phyloP scores from a whole-genome alignment of 2,113 vertebrate genomes.

The Macaca fascicularis region DNA sequence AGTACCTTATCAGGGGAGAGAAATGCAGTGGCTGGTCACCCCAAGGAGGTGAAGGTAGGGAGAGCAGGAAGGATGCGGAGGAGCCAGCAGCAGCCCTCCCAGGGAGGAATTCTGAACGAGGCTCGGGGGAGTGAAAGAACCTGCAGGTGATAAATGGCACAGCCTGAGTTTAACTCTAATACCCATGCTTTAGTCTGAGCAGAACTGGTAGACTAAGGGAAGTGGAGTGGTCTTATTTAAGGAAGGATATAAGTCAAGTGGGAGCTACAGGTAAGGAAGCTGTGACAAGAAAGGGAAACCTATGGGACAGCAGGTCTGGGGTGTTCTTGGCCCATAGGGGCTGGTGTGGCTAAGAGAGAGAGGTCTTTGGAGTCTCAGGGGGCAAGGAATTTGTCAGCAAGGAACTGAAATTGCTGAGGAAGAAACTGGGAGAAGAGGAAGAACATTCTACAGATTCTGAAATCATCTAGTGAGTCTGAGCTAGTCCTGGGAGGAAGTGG shows the following conservation, averaged over 20 bases:
- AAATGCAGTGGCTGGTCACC: fast-evolving
- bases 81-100: neutral
- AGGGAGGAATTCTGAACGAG: neutral
- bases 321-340: fast-evolving
- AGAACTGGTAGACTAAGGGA: neutral
- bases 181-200: neutral
- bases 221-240: too few relatives aligned
- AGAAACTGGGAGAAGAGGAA: neutral
- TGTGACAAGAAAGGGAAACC: neutral
- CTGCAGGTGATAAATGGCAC: too few relatives aligned
- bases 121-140: neutral
- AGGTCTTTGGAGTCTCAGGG: neutral
- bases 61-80: neutral
- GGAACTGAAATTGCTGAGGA: neutral
- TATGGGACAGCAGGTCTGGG: neutral
- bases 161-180: neutral
- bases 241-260: neutral
- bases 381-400: neutral
- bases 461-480: neutral
- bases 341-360: neutral
- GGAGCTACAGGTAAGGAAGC: neutral
- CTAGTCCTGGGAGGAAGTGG: neutral
- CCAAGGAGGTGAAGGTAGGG: neutral
- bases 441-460: neutral
- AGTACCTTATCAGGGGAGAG: neutral